These are phyloP conservation scores for Ichneumoninae sp. DNA, from an alignment of 2,888 invertebrate species.

Conservation along the genomic window DNA sequence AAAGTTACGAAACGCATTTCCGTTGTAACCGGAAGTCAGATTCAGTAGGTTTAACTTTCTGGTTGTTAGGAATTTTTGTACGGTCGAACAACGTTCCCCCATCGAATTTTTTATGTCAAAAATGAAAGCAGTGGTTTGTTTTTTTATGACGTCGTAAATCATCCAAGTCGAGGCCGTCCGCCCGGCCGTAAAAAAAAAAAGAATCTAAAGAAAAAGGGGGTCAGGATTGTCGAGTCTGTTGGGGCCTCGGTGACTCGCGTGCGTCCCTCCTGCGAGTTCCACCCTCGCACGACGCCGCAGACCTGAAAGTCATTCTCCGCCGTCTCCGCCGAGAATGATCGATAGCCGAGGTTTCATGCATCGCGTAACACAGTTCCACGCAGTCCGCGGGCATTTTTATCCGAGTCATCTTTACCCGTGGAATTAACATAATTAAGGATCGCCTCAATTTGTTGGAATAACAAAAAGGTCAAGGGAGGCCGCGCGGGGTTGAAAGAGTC, in stretches of 20 bases:
- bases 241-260: slow-evolving; percentile 42
- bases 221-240: slow-evolving; percentile 6
- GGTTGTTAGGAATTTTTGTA: not conserved
- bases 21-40: not conserved
- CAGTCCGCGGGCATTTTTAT: slow-evolving; percentile 40
- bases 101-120: not conserved
- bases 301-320: slow-evolving; percentile 23
- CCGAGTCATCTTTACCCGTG: slow-evolving; percentile 29
- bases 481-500: not conserved
- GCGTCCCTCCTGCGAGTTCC: slow-evolving; percentile 16
- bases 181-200: not conserved
- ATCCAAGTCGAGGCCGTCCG: not conserved
- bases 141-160: not conserved
- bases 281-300: slow-evolving; percentile 10
- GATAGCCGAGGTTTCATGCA: slow-evolving; percentile 51
- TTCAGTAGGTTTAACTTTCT: not conserved
- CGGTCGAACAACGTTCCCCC: not conserved
- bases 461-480: slow-evolving; percentile 4
- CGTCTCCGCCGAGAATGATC: slow-evolving; percentile 48
- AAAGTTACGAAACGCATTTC: slow-evolving; percentile 12
- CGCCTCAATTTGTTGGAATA: slow-evolving; percentile 26
- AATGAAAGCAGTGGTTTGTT: not conserved
- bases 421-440: slow-evolving; percentile 60
- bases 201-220: not conserved
- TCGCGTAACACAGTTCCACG: slow-evolving; percentile 9